These are phyloP conservation scores for Galerucella pusilla DNA, from an alignment of 2,888 invertebrate genomes.

Conservation along the genomic window DNA sequence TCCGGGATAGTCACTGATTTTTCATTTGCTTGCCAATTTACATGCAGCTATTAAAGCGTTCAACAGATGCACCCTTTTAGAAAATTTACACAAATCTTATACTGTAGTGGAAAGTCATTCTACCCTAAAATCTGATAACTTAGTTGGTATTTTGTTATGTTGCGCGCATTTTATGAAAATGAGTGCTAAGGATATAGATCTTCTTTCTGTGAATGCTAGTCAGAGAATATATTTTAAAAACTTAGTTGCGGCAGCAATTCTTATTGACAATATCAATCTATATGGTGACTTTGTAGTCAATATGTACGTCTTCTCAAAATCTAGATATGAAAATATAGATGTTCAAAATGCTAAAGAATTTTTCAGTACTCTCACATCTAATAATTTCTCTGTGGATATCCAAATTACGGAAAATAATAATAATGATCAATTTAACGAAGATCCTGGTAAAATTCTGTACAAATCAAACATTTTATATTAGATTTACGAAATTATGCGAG, in stretches of 20 bases:
- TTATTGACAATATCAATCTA: slow-evolving; percentile 14
- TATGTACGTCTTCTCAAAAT: slow-evolving; percentile 12
- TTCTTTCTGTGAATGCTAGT: slow-evolving; percentile 4
- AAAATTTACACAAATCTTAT: slow-evolving; percentile 37
- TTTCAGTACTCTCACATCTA: too few relatives aligned
- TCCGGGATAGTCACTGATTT: slow-evolving; percentile 41
- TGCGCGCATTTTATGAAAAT: slow-evolving; percentile 42
- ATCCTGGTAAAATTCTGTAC: slow-evolving; percentile 4
- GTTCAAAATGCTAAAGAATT: too few relatives aligned
- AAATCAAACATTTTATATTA: slow-evolving; percentile 19
- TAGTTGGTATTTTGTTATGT: slow-evolving; percentile 32
- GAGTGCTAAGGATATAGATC: slow-evolving; percentile 36
- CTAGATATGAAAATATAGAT: background rate
- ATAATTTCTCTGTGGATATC: too few relatives aligned
- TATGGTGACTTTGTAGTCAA: slow-evolving; percentile 27
- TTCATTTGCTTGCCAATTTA: slow-evolving; percentile 42
- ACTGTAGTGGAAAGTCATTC: background rate
- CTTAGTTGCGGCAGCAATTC: slow-evolving; percentile 20
- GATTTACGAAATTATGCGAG: background rate
- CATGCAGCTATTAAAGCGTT: slow-evolving; percentile 38
- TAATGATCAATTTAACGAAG: too few relatives aligned
- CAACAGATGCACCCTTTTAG: slow-evolving; percentile 29
- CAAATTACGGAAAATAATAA: too few relatives aligned
- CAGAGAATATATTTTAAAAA: slow-evolving; percentile 21
- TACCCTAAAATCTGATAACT: background rate